Evolutionary conservation across 2,888 invertebrate species (phyloP), one percentile per base, ranked within the genome.

Genomic region (Eupithecia subumbrata): DNA sequence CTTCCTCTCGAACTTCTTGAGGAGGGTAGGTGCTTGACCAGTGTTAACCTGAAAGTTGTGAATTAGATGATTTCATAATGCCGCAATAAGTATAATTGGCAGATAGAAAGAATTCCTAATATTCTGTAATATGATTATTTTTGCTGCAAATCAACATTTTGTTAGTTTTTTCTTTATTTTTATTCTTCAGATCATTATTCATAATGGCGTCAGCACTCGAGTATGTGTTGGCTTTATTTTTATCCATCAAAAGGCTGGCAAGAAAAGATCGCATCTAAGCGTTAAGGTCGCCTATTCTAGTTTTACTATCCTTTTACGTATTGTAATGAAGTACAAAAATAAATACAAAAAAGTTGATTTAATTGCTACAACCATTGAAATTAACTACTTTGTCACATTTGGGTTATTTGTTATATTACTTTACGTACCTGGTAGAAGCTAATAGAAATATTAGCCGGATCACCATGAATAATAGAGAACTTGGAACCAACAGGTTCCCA

Each of bases 401-500:
- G 7, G 45, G 0, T 18, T 48, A 8, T n/a, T 67, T n/a, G n/a
- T 40, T 37, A n/a, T 5, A 12, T 2, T n/a, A 37, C 2, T 40
- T 11, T 43, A 71, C 22, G 25, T 72, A 72, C 72, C 72, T 98
- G 98, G 86, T 98, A 99, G 93, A 99, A 99, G 85, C 98, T 98
- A 37, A 99, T 98, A 84, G 96, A 97, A 68, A 97, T 97, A 84
- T 97, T 98, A 12, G 95, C 95, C 0, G 95, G 95, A 87, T 99
- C 99, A 0, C 99, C 99, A 83, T 99, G 99, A 80, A 99, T 99
- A 74, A 99, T 98, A 0, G 98, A 97, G 91, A 99, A 99, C 89
- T 99, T 99, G 70, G 97, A 97, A 3, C 99, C 99, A 11, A 98
- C 96, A 0, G 99, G 99, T 89, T 99, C 99, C 99, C 99, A 99